Evolutionary conservation across 1,140 invertebrate genomes (phyloP).

Genomic region (Vollenhovia emeryi): DNA sequence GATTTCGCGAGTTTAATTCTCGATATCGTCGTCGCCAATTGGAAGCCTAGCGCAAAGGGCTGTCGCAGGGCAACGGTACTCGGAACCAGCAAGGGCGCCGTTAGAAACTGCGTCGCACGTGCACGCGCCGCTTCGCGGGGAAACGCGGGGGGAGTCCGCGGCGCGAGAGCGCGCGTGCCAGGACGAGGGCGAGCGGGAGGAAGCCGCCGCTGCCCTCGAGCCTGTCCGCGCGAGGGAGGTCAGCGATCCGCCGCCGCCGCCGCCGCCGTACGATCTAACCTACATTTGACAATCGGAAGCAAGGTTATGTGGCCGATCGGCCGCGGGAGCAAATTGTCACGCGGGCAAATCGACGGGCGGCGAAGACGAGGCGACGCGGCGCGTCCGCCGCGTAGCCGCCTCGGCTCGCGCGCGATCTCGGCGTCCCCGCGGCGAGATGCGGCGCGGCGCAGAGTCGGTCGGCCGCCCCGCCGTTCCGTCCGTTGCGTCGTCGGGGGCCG

Average conservation of each 20-base stretch:
- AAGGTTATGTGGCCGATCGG: slow-evolving; percentile 70
- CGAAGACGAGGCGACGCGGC: neutral
- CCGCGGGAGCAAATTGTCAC: slow-evolving; percentile 40
- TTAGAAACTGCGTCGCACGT: slow-evolving; percentile 1
- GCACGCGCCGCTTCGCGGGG: neutral
- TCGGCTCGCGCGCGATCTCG: neutral
- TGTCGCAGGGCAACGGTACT: neutral
- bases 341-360: neutral
- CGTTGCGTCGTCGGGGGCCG: slow-evolving; percentile 73
- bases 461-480: neutral
- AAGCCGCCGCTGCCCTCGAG: neutral
- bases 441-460: neutral
- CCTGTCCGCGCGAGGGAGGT: slow-evolving; percentile 64
- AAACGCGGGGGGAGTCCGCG: neutral
- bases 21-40: neutral
- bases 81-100: neutral
- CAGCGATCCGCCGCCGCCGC: slow-evolving; percentile 70
- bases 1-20: neutral
- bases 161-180: neutral
- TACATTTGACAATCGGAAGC: slow-evolving; percentile 76
- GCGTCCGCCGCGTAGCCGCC: too few species aligned
- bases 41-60: neutral
- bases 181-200: neutral
- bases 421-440: neutral
- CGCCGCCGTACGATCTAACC: slow-evolving; percentile 76